Conservation (phyloP, 2,113 vertebrate species). For the Apodemus sylvaticus region DNA sequence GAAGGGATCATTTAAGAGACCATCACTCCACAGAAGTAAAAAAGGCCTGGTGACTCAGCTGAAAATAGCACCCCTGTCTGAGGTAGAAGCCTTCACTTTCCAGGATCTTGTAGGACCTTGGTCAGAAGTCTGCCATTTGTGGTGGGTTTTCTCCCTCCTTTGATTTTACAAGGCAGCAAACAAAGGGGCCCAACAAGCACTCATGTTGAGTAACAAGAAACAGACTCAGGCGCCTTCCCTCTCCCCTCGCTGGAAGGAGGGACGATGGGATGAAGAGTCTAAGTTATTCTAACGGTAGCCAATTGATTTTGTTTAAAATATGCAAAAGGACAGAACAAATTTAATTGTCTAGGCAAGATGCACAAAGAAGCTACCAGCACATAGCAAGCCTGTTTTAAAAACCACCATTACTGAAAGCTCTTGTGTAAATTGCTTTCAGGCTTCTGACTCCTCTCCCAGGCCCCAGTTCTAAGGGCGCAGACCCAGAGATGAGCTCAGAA, state of each 20-base stretch:
- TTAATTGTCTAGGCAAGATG: slow-evolving; percentile 90
- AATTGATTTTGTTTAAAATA: slow-evolving; percentile 85
- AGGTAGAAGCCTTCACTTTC: slow-evolving; percentile 91
- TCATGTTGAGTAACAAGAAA: slow-evolving; percentile 92
- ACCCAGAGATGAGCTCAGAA: slow-evolving; percentile 96
- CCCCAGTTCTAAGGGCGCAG: slow-evolving; percentile 94
- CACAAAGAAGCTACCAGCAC: slow-evolving; percentile 90
- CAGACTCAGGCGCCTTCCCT: slow-evolving; percentile 88
- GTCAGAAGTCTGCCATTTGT: slow-evolving; percentile 90
- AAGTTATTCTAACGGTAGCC: slow-evolving; percentile 85
- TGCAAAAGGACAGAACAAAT: slow-evolving; percentile 73
- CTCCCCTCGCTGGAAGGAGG: slow-evolving; percentile 81
- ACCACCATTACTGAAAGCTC: slow-evolving; percentile 86
- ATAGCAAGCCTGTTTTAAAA: slow-evolving; percentile 90
- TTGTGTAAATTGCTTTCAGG: slow-evolving; percentile 83
- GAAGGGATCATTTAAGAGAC: slow-evolving; percentile 88
- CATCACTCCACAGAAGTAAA: slow-evolving; percentile 90
- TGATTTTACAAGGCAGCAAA: slow-evolving; percentile 87
- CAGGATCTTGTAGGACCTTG: slow-evolving; percentile 91
- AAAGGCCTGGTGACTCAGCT: slow-evolving; percentile 91
- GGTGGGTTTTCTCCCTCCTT: slow-evolving; percentile 82
- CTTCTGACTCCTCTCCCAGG: slow-evolving; percentile 89
- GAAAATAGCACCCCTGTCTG: slow-evolving; percentile 90
- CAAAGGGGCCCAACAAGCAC: slow-evolving; percentile 90
- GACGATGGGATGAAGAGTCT: slow-evolving; percentile 81